Percentiles rank a stretch among this genome's conserved stretches.
Evolutionary conservation across 2,888 invertebrate species (phyloP).

Genomic region (Limenitis camilla): DNA sequence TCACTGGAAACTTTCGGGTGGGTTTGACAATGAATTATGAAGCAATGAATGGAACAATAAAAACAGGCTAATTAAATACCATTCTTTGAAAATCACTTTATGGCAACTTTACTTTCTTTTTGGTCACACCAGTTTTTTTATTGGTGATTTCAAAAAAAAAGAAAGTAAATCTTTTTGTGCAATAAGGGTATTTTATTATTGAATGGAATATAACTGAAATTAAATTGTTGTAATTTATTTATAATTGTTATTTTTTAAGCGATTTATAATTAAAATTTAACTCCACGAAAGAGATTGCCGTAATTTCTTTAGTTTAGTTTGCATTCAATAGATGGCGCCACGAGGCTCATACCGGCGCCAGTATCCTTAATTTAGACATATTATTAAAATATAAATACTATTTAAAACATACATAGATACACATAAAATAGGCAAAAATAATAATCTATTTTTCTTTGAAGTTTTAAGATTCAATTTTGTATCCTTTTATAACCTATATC

Average conservation of each 20-base stretch:
- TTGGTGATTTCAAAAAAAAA: background rate
- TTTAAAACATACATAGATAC: no score
- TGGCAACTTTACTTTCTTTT: background rate
- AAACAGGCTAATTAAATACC: constrained; percentile 8
- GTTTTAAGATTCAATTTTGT: no score
- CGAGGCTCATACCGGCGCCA: background rate
- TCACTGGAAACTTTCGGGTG: constrained; percentile 41
- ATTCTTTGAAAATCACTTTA: background rate
- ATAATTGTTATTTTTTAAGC: background rate
- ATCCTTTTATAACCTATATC: no score
- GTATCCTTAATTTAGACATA: background rate
- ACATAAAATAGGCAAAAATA: no score
- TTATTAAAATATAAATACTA: no score
- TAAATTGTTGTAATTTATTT: background rate
- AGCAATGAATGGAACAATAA: constrained; percentile 23
- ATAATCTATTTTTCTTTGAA: no score
- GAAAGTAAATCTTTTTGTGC: no score
- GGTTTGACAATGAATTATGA: constrained; percentile 27
- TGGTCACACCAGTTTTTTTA: background rate
- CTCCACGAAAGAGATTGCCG: background rate
- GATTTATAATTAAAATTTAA: background rate
- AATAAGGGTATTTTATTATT: no score
- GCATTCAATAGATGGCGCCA: constrained; percentile 20
- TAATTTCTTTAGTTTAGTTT: constrained; percentile 1
- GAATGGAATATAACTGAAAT: no score